Evolutionary conservation across 1,140 invertebrate genomes (phyloP).

Genomic region (Dufourea novaeangliae): DNA sequence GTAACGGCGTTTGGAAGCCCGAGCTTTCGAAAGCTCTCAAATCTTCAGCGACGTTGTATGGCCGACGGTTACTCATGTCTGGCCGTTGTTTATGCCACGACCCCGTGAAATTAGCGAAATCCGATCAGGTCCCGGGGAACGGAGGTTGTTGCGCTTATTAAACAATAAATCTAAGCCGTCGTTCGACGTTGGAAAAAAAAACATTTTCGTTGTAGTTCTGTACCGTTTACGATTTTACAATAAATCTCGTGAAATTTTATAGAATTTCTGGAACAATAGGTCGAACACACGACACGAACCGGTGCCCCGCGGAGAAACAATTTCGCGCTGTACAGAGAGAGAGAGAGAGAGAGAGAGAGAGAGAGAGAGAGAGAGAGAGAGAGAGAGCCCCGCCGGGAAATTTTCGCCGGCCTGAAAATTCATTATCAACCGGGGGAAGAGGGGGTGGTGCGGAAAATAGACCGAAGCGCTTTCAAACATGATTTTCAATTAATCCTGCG

Average conservation of each 20-base stretch:
- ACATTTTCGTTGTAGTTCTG: not conserved
- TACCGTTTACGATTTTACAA: not conserved
- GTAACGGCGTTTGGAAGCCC: not conserved
- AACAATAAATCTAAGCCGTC: slow-evolving; percentile 26
- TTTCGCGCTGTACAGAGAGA: not conserved
- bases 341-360: too few species aligned
- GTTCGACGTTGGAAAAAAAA: not conserved
- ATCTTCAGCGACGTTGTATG: not conserved
- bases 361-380: too few species aligned
- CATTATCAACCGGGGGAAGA: slow-evolving; percentile 21
- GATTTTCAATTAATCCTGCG: slow-evolving; percentile 42
- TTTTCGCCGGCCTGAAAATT: slow-evolving; percentile 17
- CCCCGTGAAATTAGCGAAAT: not conserved
- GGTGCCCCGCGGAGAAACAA: slow-evolving; percentile 7
- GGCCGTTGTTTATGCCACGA: not conserved
- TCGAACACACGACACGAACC: slow-evolving; percentile 4
- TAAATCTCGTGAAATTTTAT: slow-evolving; percentile 23
- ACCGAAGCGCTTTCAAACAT: slow-evolving; percentile 31
- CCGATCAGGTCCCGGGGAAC: not conserved
- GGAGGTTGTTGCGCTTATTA: slow-evolving; percentile 1
- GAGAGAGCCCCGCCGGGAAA: not conserved
- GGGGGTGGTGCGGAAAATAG: not conserved
- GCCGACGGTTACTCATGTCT: not conserved
- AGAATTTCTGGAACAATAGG: slow-evolving; percentile 15
- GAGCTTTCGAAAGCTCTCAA: not conserved